phyloP scores from a whole-genome alignment of 1,140 invertebrate genomes.

The Plodia interpunctella region DNA sequence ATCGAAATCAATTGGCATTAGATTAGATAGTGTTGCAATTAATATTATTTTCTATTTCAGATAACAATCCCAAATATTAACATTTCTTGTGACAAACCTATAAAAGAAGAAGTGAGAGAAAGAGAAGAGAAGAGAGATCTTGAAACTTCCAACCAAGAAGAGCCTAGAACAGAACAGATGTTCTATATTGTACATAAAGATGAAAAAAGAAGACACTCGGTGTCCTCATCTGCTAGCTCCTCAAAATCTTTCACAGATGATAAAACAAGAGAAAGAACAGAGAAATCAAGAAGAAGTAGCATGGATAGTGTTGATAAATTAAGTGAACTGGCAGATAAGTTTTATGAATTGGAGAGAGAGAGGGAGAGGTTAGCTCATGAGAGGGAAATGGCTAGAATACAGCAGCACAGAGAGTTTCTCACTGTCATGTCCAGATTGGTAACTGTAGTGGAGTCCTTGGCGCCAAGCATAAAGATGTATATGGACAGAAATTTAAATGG shows the following conservation, averaged over 20 bases:
- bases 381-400: constrained; percentile 17
- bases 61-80: neutral
- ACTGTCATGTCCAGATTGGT: constrained; percentile 14
- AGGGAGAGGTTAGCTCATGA: constrained; percentile 16
- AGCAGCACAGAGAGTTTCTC: constrained; percentile 15
- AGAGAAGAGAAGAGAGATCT: neutral
- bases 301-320: constrained; percentile 10
- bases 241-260: neutral
- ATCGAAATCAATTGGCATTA: too few species aligned
- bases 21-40: too few species aligned
- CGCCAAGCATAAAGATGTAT: constrained; percentile 17
- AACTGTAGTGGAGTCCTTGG: constrained; percentile 14
- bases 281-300: neutral
- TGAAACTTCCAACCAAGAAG: neutral
- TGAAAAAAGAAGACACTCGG: neutral
- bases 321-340: constrained; percentile 17
- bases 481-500: constrained; percentile 14
- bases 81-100: neutral
- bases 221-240: neutral
- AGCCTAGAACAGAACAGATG: neutral
- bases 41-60: neutral
- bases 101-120: neutral
- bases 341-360: constrained; percentile 16
- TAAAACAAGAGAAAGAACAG: neutral
- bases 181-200: neutral